A percentile compares a stretch with the other conserved stretches of the same genome.
phyloP scores from a whole-genome alignment of 2,113 vertebrate species.

The Pagrus major region DNA sequence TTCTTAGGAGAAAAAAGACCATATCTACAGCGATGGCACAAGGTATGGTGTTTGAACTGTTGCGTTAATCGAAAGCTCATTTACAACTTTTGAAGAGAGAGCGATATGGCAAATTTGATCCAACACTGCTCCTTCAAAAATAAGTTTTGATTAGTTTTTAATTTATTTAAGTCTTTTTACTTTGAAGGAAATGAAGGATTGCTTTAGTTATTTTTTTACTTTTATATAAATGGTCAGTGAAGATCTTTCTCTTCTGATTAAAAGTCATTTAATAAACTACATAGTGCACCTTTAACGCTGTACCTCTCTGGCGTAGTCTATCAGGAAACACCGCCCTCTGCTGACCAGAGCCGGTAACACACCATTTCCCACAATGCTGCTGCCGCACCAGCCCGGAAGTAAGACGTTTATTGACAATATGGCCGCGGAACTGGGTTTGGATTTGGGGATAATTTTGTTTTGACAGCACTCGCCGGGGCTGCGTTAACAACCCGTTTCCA shows the following conservation, averaged over 20 bases:
- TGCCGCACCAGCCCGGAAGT: constrained; percentile 86
- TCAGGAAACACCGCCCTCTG: constrained; percentile 41
- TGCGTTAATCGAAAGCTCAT: not conserved
- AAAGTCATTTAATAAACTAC: too few relatives aligned
- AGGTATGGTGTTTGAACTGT: not conserved
- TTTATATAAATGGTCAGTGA: too few relatives aligned
- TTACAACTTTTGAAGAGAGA: not conserved
- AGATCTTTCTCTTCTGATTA: too few relatives aligned
- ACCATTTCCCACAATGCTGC: constrained; percentile 83
- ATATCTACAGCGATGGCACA: not conserved
- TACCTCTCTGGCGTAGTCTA: not conserved
- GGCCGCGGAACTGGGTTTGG: constrained; percentile 81
- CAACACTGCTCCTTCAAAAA: not conserved
- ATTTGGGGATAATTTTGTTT: constrained; percentile 72
- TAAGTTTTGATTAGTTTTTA: too few relatives aligned
- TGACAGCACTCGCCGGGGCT: constrained; percentile 67
- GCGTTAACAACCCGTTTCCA: constrained; percentile 13
- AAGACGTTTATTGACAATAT: constrained; percentile 91
- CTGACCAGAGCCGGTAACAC: constrained; percentile 19
- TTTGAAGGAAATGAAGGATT: too few relatives aligned
- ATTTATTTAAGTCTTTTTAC: too few relatives aligned
- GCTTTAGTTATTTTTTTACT: not conserved
- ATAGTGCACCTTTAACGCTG: too few relatives aligned
- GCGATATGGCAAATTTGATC: not conserved
- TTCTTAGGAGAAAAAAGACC: not conserved